Evolutionary conservation across 2,113 vertebrate species (phyloP).

Genomic region (Elgaria multicarinata): DNA sequence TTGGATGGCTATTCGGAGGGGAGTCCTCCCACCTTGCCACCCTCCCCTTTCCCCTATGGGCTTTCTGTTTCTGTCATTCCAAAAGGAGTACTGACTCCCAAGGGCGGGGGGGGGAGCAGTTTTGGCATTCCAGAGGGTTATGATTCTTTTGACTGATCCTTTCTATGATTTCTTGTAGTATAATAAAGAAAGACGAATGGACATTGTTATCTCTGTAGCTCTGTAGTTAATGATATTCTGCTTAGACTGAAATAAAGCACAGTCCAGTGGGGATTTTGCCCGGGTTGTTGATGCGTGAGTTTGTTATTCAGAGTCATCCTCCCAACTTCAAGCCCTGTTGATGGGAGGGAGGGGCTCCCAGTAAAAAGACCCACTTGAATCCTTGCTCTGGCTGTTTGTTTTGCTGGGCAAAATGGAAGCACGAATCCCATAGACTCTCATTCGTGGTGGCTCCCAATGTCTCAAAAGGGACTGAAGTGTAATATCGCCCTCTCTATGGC

Average conservation of each 20-base stretch:
- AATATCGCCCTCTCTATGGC: too few relatives aligned
- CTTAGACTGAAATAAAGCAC: constrained; percentile 31
- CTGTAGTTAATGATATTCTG: not conserved
- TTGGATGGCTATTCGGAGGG: not conserved
- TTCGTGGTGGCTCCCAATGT: not conserved
- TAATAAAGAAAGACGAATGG: constrained; percentile 22
- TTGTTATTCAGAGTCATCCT: not conserved
- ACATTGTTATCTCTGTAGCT: not conserved
- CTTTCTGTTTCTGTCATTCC: constrained; percentile 10
- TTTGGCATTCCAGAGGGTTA: constrained; percentile 26
- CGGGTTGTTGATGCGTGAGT: not conserved
- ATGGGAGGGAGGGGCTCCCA: too few relatives aligned
- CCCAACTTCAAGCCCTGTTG: not conserved
- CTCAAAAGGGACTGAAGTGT: not conserved
- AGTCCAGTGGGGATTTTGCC: constrained; percentile 47
- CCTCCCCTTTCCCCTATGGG: not conserved
- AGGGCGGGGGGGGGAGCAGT: not conserved
- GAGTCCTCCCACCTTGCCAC: not conserved
- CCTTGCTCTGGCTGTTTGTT: not conserved
- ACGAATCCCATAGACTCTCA: not conserved
- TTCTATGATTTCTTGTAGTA: constrained; percentile 27
- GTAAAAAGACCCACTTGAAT: not conserved
- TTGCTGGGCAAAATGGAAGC: not conserved
- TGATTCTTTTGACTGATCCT: constrained; percentile 18
- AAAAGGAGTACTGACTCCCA: not conserved